A percentile compares a stretch with the other conserved stretches of the same genome.
Evolutionary conservation across 2,888 invertebrate species (phyloP).

Genomic region (Metellina segmentata): DNA sequence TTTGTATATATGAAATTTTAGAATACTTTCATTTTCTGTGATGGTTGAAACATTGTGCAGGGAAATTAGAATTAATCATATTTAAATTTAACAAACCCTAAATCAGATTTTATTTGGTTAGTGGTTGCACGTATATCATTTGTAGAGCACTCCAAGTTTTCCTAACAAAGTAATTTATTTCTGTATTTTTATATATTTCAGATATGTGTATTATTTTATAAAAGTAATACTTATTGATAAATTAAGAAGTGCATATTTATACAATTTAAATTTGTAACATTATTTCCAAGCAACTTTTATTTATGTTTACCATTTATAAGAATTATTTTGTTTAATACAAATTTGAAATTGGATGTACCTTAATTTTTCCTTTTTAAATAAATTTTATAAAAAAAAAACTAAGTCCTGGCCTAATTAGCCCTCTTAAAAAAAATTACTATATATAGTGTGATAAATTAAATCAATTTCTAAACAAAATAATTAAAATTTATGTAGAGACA

Average conservation of each 20-base stretch:
- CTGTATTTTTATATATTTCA: neutral
- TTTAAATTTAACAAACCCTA: conserved; percentile 18
- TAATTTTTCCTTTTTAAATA: neutral
- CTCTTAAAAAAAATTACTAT: neutral
- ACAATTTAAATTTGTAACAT: neutral
- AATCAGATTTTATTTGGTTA: conserved; percentile 42
- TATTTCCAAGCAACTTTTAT: neutral
- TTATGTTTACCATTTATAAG: neutral
- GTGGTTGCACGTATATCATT: conserved; percentile 52
- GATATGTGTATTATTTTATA: neutral
- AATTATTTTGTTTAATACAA: too few species aligned
- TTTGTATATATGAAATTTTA: conserved; percentile 23
- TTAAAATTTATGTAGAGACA: too few species aligned
- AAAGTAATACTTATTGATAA: neutral
- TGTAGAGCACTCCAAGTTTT: conserved; percentile 36
- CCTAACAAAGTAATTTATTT: conserved; percentile 37
- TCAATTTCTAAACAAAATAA: too few species aligned
- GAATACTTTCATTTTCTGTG: conserved; percentile 18
- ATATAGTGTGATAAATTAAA: neutral
- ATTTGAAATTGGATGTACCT: neutral
- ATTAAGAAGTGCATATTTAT: neutral
- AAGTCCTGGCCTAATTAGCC: neutral
- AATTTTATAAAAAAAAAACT: neutral
- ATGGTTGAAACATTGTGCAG: conserved; percentile 26
- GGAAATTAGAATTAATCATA: neutral